phyloP scores from a whole-genome alignment of 2,113 vertebrate genomes.

The Alosa alosa region DNA sequence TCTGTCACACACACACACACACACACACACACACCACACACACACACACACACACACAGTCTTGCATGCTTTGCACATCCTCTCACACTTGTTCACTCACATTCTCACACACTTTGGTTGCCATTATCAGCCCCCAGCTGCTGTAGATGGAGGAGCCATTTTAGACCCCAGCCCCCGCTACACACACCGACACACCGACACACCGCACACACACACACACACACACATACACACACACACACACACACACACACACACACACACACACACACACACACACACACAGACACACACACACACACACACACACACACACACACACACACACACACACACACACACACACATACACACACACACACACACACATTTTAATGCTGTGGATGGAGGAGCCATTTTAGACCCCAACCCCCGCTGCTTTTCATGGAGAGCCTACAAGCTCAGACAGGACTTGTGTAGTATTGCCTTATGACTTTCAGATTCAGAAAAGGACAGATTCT shows the following conservation, averaged over 20 bases:
- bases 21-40: background rate
- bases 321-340: constrained; percentile 32
- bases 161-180: too few relatives aligned
- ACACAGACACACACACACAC: background rate
- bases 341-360: background rate
- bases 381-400: constrained; percentile 3
- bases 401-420: background rate
- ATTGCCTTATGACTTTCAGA: too few relatives aligned
- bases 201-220: constrained; percentile 29
- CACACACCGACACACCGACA: background rate
- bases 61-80: constrained; percentile 8
- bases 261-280: background rate
- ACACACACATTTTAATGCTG: background rate
- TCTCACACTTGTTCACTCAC: constrained; percentile 17
- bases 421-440: too few relatives aligned
- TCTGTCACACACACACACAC: background rate
- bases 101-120: constrained; percentile 18
- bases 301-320: constrained; percentile 12
- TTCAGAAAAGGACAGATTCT: too few relatives aligned
- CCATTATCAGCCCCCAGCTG: too few relatives aligned
- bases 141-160: too few relatives aligned
- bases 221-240: background rate
- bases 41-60: background rate
- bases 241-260: background rate
- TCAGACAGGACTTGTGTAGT: too few relatives aligned